These are phyloP conservation scores for Epinephelus moara DNA, from an alignment of 2,113 vertebrate species.

Conservation along the genomic window DNA sequence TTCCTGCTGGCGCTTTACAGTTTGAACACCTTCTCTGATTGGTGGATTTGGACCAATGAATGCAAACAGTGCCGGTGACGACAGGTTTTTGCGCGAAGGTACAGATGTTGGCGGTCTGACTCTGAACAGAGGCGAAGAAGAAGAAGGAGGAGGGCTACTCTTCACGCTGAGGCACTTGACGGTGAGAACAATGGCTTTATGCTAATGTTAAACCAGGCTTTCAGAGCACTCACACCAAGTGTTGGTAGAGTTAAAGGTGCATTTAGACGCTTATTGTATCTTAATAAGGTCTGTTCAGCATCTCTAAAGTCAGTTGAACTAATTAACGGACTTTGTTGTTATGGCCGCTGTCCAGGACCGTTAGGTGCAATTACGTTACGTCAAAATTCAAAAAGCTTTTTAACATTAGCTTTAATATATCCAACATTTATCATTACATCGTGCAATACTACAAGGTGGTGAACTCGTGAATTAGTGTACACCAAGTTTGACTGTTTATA, in stretches of 20 bases:
- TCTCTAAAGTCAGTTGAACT: background rate
- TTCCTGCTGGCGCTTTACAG: conserved; percentile 24
- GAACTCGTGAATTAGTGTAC: background rate
- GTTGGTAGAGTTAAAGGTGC: background rate
- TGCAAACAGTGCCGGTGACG: conserved; percentile 47
- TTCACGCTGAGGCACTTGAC: conserved; percentile 48
- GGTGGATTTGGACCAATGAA: conserved; percentile 73
- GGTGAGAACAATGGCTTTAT: conserved; percentile 70
- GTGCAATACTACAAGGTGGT: background rate
- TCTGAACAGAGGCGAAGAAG: background rate
- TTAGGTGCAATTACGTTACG: background rate
- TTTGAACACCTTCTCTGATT: conserved; percentile 35
- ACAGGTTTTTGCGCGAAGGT: conserved; percentile 77
- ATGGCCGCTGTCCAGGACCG: conserved; percentile 4
- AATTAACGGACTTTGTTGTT: conserved; percentile 11
- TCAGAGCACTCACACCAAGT: background rate
- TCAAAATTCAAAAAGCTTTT: background rate
- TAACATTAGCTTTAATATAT: background rate
- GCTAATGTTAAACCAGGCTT: conserved; percentile 26
- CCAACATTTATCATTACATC: background rate
- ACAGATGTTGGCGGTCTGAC: conserved; percentile 63
- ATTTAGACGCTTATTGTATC: background rate
- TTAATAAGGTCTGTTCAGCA: background rate
- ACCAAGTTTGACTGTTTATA: background rate
- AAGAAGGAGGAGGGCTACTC: background rate